Conservation (phyloP, 2,113 vertebrate genomes). For the Anolis carolinensis region DNA sequence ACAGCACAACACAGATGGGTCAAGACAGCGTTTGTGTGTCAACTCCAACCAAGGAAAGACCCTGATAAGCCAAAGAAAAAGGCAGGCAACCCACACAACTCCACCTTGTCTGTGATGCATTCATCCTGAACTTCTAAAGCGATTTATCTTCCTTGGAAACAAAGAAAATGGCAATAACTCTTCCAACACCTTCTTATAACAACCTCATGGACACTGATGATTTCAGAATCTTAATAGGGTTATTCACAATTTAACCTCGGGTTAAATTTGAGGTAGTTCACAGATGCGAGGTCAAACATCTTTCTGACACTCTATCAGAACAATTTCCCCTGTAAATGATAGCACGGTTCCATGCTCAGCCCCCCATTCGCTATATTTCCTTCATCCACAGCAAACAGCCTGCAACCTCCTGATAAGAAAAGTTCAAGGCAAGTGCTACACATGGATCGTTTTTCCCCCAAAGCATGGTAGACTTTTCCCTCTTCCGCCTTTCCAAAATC, state of each 20-base stretch:
- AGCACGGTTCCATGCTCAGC: not conserved
- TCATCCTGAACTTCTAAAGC: not conserved
- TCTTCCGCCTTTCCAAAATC: not conserved
- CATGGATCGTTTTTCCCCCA: constrained; percentile 26
- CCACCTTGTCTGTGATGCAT: not conserved
- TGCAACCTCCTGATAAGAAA: not conserved
- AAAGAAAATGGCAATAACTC: not conserved
- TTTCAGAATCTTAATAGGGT: constrained; percentile 6
- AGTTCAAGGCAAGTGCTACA: not conserved
- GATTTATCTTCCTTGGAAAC: not conserved
- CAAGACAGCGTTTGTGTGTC: not conserved
- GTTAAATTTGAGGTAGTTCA: too few species aligned
- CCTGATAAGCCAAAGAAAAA: not conserved
- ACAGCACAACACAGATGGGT: constrained; percentile 27
- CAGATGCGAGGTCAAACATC: not conserved
- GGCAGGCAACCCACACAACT: not conserved
- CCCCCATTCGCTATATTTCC: not conserved
- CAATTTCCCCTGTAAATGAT: not conserved
- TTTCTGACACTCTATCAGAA: not conserved
- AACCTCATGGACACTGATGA: not conserved
- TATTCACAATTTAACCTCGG: constrained; percentile 27
- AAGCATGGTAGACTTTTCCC: not conserved
- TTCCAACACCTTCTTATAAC: not conserved
- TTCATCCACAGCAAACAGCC: not conserved
- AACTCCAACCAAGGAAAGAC: not conserved